Conservation (phyloP, 2,797 vertebrate genomes). For the Oreochromis mossambicus region DNA sequence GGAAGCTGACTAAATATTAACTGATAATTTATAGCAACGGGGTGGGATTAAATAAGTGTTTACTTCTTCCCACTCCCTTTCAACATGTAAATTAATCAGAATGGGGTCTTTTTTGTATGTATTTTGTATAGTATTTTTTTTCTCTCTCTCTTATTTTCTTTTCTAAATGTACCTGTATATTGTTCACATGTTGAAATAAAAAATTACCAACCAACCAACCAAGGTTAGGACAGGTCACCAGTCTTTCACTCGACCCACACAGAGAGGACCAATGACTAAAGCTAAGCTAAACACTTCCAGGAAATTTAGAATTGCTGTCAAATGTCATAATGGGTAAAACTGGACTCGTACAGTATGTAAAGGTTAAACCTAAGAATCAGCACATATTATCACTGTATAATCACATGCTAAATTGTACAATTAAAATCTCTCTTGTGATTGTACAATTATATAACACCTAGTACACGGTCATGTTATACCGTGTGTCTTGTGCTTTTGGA, state of each 20-base stretch:
- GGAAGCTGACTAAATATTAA: too few species aligned
- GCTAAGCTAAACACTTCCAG: background rate
- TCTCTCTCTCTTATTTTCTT: too few species aligned
- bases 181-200: too few species aligned
- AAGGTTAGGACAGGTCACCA: background rate
- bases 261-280: background rate
- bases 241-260: background rate
- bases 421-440: background rate
- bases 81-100: too few species aligned
- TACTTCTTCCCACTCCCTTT: too few species aligned
- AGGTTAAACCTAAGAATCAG: background rate
- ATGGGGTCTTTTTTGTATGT: too few species aligned
- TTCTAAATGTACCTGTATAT: too few species aligned
- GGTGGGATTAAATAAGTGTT: too few species aligned
- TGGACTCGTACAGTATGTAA: background rate
- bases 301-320: background rate
- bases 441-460: background rate
- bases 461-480: background rate
- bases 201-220: too few species aligned
- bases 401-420: background rate
- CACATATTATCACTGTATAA: background rate
- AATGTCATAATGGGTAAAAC: background rate
- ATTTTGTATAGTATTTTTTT: too few species aligned
- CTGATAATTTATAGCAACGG: too few species aligned
- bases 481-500: background rate